Base-by-base conservation (phyloP, 1,140 invertebrate species). In the Trachymyrmex septentrionalis region DNA sequence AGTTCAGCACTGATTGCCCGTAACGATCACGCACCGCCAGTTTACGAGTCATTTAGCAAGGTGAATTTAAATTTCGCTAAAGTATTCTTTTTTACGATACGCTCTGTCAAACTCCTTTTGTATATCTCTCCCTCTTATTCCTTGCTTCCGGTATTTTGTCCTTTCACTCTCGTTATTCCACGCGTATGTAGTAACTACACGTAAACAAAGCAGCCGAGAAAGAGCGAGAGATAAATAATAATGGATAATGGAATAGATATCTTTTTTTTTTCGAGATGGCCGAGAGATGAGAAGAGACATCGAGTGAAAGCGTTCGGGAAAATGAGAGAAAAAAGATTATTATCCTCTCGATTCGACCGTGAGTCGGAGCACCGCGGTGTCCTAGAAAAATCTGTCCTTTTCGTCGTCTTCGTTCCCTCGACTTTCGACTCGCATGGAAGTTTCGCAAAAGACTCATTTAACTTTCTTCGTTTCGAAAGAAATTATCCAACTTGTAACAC, bases 251-350 rank as follows among this genome's bases (percentile, higher is more conserved):
- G 19, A 80, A 76, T 53, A 75, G 75, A 55, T 77, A 66, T 63
- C 38, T 44, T n/a, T n/a, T n/a, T n/a, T n/a, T n/a, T n/a, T 7
- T 44, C 38, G 61, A 7, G 14, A 73, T 73, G 38, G 1, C 27
- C 19, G 38, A n/a, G n/a, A n/a, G n/a, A 44, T 14, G 67, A 55
- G 67, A 55, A 67, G 38, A 48, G 30, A 50, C 69, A 75, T 67
- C 27, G 64, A 55, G 50, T 38, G 72, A 85, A 77, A 86, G 55
- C 78, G 27, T 12, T 64, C 71, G 59, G 19, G 34, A 59, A 10
- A 21, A 21, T 69, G 63, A 27, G 6, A 61, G 38, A 88, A 91
- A 94, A 92, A 93, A 93, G 93, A 93, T 92, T 91, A 94, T 94
- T 93, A 94, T 90, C 86, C 85, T 91, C 87, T 80, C 84, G 91